Evolutionary conservation across 2,797 vertebrate genomes (phyloP), one percentile per base, ranked within the genome.

Genomic region (Pelochelys cantorii): DNA sequence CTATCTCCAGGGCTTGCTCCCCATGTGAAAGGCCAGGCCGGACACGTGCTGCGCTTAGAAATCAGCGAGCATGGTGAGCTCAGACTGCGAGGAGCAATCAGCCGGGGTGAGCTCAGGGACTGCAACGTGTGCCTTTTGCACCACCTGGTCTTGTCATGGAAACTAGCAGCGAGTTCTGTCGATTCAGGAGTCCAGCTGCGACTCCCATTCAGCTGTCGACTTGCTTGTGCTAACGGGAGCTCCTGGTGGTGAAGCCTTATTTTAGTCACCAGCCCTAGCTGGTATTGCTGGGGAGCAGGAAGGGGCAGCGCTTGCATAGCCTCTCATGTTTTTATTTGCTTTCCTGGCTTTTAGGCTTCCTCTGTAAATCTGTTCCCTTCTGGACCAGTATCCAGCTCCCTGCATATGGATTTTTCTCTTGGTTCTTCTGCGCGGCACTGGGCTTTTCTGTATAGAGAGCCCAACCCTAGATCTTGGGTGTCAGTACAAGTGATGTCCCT

Each of bases 371-470:
- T 78, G 8, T 18, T 53, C n/a, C 11, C 48, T 53, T 53, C 48
- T 53, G 75, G 48, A 31, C 52, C 31, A 18, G 29, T 18, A 17
- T 18, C 27, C 27, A 53, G 52, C 13, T 78, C 52, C 29, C 27
- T 31, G 17, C 75, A 78, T 31, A 15, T 53, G 11, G 42, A 48
- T 53, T 52, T 78, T 29, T 34, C 52, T 22, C 9, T 5, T 71
- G 22, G n/a, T 68, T 18, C 55, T 23, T 2, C 4, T 81, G 52
- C 62, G 3, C 0, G 0, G 31, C 11, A 48, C 20, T 1, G 1
- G 7, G 3, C 27, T 54, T 71, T 37, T 71, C n/a, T 37, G 2
- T 37, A 23, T 10, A 37, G 37, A 31, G 14, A 23, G 11, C 22
- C 11, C 17, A 79, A 29, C 3, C 53, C 53, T 0, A 17, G 22